Percentiles rank a stretch among this genome's conserved stretches.
Conservation (phyloP, 2,113 vertebrate genomes). For the Lanius ludovicianus region DNA sequence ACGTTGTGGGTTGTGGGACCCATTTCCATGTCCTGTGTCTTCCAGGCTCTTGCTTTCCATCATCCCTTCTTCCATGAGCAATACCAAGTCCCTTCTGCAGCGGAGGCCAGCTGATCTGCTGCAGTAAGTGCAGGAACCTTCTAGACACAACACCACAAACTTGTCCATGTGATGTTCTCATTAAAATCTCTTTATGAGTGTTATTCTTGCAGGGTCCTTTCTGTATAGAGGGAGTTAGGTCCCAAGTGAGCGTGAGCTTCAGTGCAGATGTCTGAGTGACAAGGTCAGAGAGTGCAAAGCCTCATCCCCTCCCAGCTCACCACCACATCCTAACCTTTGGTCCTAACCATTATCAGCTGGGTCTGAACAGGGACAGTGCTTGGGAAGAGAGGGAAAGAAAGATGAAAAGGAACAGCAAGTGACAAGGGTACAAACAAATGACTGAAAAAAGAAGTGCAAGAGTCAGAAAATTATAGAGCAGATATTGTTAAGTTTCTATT, state of each 20-base stretch:
- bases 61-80: not conserved
- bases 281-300: not conserved
- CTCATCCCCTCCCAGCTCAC: not conserved
- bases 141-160: accelerated
- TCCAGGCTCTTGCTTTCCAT: not conserved
- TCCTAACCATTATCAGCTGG: not conserved
- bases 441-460: not conserved
- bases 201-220: not conserved
- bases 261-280: not conserved
- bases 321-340: not conserved
- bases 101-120: not conserved
- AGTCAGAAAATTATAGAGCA: not conserved
- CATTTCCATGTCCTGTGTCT: accelerated
- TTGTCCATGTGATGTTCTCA: not conserved
- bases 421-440: not conserved
- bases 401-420: not conserved
- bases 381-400: not conserved
- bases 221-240: not conserved
- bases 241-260: not conserved
- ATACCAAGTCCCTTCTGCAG: not conserved
- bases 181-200: not conserved
- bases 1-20: not conserved
- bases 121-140: not conserved
- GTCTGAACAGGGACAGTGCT: not conserved
- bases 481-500: not conserved